Base-by-base conservation (phyloP, 2,797 vertebrate species). In the Rhabdophis nuchalis region DNA sequence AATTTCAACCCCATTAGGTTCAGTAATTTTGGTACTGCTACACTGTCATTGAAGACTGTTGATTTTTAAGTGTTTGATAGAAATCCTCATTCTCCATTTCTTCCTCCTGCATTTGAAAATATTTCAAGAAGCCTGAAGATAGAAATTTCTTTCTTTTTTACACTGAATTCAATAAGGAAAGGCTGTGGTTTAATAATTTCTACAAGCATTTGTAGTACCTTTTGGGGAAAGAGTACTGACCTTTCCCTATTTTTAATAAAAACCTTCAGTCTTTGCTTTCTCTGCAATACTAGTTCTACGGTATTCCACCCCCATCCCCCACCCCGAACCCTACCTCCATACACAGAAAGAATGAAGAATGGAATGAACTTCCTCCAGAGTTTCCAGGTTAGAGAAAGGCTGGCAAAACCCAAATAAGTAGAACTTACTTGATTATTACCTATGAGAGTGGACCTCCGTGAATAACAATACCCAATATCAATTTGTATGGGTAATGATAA, bases 141-240 rank as follows among this genome's bases (percentile, higher is more conserved):
- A 36, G 86, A 60, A 93, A 95, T 94, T 91, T 4, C 89, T 93
- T 89, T 3, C 0, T 93, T 92, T 95, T 94, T 94, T 56, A 58
- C 86, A 90, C 95, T 93, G 91, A 96, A 94, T 97, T 97, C 97
- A 96, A 94, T 96, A 97, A 91, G 93, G 96, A 97, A 96, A 93
- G 85, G 58, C 95, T 89, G 90, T 94, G 89, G 93, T 96, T 94
- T 95, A 96, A 94, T 96, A 96, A 96, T 96, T 97, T 93, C 92
- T 95, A 95, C 95, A 96, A 95, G 92, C 91, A 89, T 93, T 94
- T 92, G 92, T 58, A 88, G 92, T 96, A 68, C 96, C 85, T 96
- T 96, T 96, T 94, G 94, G 95, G 93, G 92, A 53, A 95, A 93
- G 57, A 94, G 57, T 61, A 94, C 89, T 94, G 94, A 96, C 95